Evolutionary conservation across 2,113 vertebrate species (phyloP), one percentile per base, ranked within the genome.

Genomic region (Telmatochromis brichardi): DNA sequence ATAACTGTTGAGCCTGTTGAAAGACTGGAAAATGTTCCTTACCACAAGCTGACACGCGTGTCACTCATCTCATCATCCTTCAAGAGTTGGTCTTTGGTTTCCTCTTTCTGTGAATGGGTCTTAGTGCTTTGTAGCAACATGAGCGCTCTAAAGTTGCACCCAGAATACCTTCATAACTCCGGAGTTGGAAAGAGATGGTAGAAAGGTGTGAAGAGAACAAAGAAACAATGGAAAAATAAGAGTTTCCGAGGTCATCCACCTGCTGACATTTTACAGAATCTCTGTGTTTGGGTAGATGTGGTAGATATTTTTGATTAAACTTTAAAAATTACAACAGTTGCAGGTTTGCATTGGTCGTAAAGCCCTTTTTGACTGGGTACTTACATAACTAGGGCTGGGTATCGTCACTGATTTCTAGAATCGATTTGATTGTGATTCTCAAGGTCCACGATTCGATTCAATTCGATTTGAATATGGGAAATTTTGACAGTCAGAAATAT

Each of bases 51-150:
- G 73, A 50, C 73, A 78, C 15, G 1, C 10, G 42, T 51, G 45
- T 78, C 73, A 51, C 73, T 78, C 73, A 51, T 78, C 45, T 78
- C 23, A n/a, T 78, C 45, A 33, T 78, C 73, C 45, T 31, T 78
- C 26, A 78, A n/a, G 2, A 78, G 73, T 51, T 78, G 6, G 45
- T 33, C 26, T 78, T 78, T 51, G 15, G 45, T 19, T 78, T 78
- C 73, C 73, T 78, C 10, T 51, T 33, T 51, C 73, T 78, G 42
- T 78, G 73, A 78, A 50, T 33, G 45, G 17, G 17, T 78, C 73
- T 51, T 50, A 50, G 42, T 78, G 42, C 3, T 51, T 51, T 78
- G 45, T 78, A 78, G 45, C 10, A 78, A 78, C 73, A 33, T n/a
- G 73, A 78, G 26, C 2, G 10, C 17, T 31, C 15, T 78, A 13